Conservation (phyloP, 2,797 vertebrate species). For the Schizothorax lantsangensis region DNA sequence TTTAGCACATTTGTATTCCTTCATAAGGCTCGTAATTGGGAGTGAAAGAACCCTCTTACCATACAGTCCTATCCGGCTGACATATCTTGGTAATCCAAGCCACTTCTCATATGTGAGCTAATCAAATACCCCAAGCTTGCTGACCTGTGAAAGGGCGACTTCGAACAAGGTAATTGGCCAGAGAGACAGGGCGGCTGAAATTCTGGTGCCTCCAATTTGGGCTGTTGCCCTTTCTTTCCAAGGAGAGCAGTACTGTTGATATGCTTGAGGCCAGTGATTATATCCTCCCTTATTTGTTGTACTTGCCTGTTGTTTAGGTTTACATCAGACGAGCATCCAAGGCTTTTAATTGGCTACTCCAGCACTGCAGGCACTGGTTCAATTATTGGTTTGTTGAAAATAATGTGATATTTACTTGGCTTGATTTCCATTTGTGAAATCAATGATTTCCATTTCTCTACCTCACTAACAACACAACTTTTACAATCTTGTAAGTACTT, state of each 20-base stretch:
- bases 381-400: background rate
- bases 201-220: background rate
- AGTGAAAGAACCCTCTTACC: slow-evolving; percentile 19
- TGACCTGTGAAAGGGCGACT: slow-evolving; percentile 27
- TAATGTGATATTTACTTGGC: background rate
- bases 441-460: background rate
- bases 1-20: slow-evolving; percentile 26
- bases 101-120: slow-evolving; percentile 24
- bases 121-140: slow-evolving; percentile 31
- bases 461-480: background rate
- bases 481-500: background rate
- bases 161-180: slow-evolving; percentile 40
- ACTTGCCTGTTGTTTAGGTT: background rate
- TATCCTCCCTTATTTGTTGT: background rate
- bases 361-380: background rate
- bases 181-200: background rate
- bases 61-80: slow-evolving; percentile 28
- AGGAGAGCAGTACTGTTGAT: background rate
- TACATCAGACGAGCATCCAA: background rate
- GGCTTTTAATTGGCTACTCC: background rate
- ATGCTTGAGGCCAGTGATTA: background rate
- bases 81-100: slow-evolving; percentile 42
- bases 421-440: background rate
- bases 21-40: slow-evolving; percentile 22
- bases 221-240: background rate